These are phyloP conservation scores for Stegastes partitus DNA, from an alignment of 2,113 vertebrate genomes.

Conservation along the genomic window DNA sequence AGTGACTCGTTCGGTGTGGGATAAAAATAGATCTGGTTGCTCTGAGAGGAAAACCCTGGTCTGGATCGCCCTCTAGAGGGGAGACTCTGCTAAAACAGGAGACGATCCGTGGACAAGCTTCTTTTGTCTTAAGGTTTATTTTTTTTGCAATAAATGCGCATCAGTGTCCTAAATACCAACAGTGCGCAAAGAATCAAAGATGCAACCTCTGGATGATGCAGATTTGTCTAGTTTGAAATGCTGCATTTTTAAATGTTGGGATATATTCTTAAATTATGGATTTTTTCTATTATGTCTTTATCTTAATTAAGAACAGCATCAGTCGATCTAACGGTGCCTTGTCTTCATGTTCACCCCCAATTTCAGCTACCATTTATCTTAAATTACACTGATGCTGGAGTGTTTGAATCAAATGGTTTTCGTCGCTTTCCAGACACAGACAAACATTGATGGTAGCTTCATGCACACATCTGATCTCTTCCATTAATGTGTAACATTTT, in stretches of 20 bases:
- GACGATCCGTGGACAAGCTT: not conserved
- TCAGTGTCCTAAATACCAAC: not conserved
- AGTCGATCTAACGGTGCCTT: no score
- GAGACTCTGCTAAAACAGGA: slow-evolving; percentile 39
- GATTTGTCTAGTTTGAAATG: no score
- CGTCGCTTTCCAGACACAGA: not conserved
- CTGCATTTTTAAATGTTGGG: no score
- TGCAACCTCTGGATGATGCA: no score
- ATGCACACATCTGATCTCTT: not conserved
- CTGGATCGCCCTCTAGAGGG: slow-evolving; percentile 64
- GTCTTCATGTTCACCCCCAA: no score
- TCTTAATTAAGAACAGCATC: no score
- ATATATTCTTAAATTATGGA: no score
- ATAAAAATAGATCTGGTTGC: slow-evolving; percentile 76
- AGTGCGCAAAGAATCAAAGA: not conserved
- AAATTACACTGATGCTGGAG: no score
- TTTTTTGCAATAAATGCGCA: not conserved
- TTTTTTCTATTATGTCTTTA: no score
- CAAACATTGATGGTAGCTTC: not conserved
- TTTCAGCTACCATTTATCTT: no score
- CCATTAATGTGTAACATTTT: not conserved
- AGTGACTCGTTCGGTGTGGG: slow-evolving; percentile 60
- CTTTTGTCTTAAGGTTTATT: not conserved
- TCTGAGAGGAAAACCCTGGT: slow-evolving; percentile 60
- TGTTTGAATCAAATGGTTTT: no score